Conservation (phyloP, 2,888 invertebrate species). For the Patella pellucida region DNA sequence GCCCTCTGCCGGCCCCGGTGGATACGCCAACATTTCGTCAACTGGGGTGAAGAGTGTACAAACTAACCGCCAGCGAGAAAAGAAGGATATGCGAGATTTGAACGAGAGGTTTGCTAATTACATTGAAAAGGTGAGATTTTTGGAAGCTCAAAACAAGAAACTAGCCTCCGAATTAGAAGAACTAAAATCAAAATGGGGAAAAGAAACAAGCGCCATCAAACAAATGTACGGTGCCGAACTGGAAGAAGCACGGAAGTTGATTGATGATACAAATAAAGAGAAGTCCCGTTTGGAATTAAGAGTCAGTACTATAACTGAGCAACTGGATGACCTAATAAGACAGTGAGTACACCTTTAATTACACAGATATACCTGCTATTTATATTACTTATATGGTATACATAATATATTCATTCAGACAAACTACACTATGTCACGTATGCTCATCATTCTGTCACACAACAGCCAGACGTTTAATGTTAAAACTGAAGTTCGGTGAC, state of each 20-base stretch:
- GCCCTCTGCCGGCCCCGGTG: conserved; percentile 47
- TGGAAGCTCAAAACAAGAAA: conserved; percentile 72
- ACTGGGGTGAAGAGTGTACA: conserved; percentile 71
- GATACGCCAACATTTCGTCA: conserved; percentile 55
- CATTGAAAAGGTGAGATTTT: conserved; percentile 73
- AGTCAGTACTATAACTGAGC: conserved; percentile 71
- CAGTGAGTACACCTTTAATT: conserved; percentile 52
- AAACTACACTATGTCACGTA: too few relatives aligned
- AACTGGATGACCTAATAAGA: conserved; percentile 66
- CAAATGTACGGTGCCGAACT: conserved; percentile 73
- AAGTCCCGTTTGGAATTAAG: conserved; percentile 73
- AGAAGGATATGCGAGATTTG: conserved; percentile 74
- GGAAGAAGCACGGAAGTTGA: conserved; percentile 72
- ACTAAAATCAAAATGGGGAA: conserved; percentile 67
- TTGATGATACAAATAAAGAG: conserved; percentile 73
- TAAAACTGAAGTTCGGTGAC: too few relatives aligned
- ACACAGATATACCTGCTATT: too few relatives aligned
- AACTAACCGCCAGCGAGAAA: conserved; percentile 72
- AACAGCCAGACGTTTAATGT: too few relatives aligned
- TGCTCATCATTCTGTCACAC: too few relatives aligned
- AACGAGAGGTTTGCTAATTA: conserved; percentile 74
- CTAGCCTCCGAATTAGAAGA: conserved; percentile 67
- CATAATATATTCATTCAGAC: too few relatives aligned
- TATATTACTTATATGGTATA: too few relatives aligned
- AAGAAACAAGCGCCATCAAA: conserved; percentile 68